Conservation (phyloP, 2,113 vertebrate species). For the Psettodes erumei region DNA sequence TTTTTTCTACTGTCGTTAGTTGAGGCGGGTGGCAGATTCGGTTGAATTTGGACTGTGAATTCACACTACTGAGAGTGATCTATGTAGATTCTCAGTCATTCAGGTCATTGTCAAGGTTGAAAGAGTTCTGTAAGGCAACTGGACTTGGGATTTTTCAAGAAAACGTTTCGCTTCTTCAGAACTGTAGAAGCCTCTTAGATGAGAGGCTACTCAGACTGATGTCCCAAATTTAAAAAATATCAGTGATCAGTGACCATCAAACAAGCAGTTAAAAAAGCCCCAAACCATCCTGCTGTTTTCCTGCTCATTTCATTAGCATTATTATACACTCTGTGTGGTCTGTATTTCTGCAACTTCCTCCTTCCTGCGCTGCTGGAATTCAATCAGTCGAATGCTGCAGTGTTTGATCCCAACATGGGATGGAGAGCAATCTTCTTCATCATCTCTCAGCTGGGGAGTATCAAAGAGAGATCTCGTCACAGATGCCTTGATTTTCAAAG, state of each 20-base stretch:
- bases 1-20: neutral
- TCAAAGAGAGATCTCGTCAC: neutral
- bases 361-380: neutral
- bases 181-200: too few relatives aligned
- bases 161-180: too few relatives aligned
- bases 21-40: neutral
- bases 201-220: neutral
- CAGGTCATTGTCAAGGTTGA: too few relatives aligned
- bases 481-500: neutral
- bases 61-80: too few relatives aligned
- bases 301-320: neutral
- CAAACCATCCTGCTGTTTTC: neutral
- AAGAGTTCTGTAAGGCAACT: too few relatives aligned
- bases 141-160: too few relatives aligned
- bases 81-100: too few relatives aligned
- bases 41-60: neutral
- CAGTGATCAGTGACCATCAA: neutral
- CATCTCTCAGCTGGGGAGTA: neutral
- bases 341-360: neutral
- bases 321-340: neutral
- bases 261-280: neutral
- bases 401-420: neutral
- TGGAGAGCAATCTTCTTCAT: neutral
- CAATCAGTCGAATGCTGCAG: conserved; percentile 2
- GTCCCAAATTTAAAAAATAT: neutral